These are phyloP conservation scores for Lophochroa leadbeateri DNA, from an alignment of 2,113 vertebrate genomes.

Conservation along the genomic window DNA sequence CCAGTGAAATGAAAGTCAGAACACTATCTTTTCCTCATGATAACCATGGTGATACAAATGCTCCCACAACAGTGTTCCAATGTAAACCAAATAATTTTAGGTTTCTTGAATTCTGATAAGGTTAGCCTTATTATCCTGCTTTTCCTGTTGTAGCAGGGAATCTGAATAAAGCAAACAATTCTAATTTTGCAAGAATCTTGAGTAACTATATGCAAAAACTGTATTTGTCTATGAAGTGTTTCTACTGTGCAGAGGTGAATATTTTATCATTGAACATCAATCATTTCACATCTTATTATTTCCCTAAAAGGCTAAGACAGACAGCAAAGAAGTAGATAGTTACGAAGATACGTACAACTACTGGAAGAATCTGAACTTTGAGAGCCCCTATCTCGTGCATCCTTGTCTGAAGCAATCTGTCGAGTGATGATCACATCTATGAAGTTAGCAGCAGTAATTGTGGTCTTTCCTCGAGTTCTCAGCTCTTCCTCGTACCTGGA, in stretches of 20 bases:
- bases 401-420: slow-evolving; percentile 97
- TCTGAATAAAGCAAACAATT: neutral
- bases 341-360: slow-evolving; percentile 85
- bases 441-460: slow-evolving; percentile 97
- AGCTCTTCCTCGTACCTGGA: slow-evolving; percentile 97
- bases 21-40: neutral
- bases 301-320: slow-evolving; percentile 36
- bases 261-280: slow-evolving; percentile 2
- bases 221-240: neutral
- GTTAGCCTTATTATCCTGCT: neutral
- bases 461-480: slow-evolving; percentile 94
- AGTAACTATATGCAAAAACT: neutral
- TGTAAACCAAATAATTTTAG: neutral
- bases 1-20: neutral
- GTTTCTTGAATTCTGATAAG: neutral
- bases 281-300: neutral
- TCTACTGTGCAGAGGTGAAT: neutral
- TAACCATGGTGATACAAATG: neutral
- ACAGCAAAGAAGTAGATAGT: slow-evolving; percentile 43
- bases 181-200: neutral
- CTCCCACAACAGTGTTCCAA: neutral
- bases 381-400: slow-evolving; percentile 90
- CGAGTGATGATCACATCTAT: slow-evolving; percentile 99
- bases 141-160: neutral
- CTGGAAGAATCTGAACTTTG: slow-evolving; percentile 96